phyloP scores from a whole-genome alignment of 2,113 vertebrate genomes.

The Damaliscus lunatus region DNA sequence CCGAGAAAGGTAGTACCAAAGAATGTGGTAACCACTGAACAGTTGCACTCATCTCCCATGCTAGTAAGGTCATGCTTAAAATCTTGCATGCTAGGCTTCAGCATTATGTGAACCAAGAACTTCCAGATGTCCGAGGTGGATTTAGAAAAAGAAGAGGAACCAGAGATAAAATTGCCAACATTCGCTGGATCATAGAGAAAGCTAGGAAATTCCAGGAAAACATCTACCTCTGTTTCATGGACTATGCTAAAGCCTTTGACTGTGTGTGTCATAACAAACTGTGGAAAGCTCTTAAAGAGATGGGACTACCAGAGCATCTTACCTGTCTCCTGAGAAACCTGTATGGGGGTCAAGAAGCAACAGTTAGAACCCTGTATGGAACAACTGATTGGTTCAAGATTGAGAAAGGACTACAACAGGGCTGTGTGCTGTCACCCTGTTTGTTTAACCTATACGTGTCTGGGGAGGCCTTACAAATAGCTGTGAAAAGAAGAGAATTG shows the following conservation, averaged over 20 bases:
- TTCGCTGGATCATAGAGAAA: neutral
- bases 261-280: neutral
- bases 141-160: neutral
- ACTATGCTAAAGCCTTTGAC: neutral
- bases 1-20: neutral
- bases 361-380: neutral
- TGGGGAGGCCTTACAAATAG: no score
- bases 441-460: neutral
- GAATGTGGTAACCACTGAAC: neutral
- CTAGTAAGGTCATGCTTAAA: neutral
- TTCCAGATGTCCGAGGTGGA: neutral
- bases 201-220: neutral
- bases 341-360: neutral
- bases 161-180: neutral
- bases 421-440: neutral
- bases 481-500: no score
- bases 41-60: neutral
- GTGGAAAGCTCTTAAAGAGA: neutral
- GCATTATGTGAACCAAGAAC: neutral
- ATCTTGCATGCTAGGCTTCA: neutral
- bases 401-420: neutral
- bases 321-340: neutral
- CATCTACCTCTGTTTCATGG: neutral
- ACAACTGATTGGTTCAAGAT: neutral
- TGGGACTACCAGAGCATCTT: neutral